phyloP scores from a whole-genome alignment of 2,888 invertebrate species.

The Melanotus villosus region DNA sequence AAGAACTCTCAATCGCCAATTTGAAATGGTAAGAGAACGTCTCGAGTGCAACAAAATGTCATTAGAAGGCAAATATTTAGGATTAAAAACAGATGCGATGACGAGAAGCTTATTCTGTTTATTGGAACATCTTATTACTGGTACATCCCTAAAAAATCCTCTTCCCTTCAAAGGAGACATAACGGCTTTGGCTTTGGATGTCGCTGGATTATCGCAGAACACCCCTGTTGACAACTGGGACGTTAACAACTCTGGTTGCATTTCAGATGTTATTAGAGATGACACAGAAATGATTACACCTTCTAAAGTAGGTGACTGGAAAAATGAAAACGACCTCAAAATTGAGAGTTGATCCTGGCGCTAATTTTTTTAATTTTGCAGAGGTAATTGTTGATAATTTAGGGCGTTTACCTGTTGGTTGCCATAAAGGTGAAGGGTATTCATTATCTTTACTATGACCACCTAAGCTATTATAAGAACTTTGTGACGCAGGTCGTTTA shows the following conservation, averaged over 20 bases:
- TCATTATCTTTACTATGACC: too few species aligned
- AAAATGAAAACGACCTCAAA: background rate
- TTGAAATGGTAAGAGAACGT: slow-evolving; percentile 46
- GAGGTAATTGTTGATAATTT: slow-evolving; percentile 41
- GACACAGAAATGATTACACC: background rate
- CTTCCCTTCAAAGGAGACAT: slow-evolving; percentile 54
- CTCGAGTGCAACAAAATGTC: slow-evolving; percentile 45
- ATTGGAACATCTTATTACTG: slow-evolving; percentile 52
- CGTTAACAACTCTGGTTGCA: background rate
- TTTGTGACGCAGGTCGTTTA: slow-evolving; percentile 20
- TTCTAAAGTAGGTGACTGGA: background rate
- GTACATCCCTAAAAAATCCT: slow-evolving; percentile 49
- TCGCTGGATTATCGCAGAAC: slow-evolving; percentile 42
- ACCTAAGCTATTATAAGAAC: slow-evolving; percentile 70
- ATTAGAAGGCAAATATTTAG: slow-evolving; percentile 35
- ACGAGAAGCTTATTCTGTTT: slow-evolving; percentile 54
- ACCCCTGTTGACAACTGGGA: background rate
- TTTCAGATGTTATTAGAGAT: background rate
- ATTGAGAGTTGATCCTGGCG: slow-evolving; percentile 41
- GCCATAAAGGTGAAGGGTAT: too few species aligned
- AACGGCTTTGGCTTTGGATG: slow-evolving; percentile 51
- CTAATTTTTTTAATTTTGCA: slow-evolving; percentile 59
- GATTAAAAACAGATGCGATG: slow-evolving; percentile 43
- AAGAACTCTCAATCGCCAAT: slow-evolving; percentile 55
- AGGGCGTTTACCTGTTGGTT: too few species aligned